A percentile compares a stretch with the other conserved stretches of the same genome.
Evolutionary conservation across 2,797 vertebrate species (phyloP).

Genomic region (Podargus strigoides): DNA sequence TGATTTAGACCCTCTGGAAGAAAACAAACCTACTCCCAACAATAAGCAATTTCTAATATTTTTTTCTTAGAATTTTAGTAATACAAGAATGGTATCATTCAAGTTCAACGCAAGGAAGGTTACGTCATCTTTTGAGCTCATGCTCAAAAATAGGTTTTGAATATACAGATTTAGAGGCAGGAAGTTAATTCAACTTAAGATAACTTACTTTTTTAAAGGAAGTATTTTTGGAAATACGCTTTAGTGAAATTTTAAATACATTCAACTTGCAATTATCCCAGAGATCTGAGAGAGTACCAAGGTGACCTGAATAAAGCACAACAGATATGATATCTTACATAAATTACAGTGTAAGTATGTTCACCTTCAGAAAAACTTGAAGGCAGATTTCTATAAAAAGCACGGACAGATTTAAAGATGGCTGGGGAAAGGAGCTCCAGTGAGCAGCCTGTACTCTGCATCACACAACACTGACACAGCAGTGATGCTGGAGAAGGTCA

Average conservation of each 20-base stretch:
- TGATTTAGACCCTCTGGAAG: background rate
- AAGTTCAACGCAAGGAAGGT: background rate
- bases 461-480: background rate
- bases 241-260: background rate
- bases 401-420: background rate
- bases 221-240: background rate
- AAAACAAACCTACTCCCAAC: background rate
- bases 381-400: conserved; percentile 46
- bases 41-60: background rate
- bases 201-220: background rate
- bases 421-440: background rate
- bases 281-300: background rate
- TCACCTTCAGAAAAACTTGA: conserved; percentile 18
- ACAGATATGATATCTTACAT: background rate
- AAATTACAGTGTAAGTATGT: background rate
- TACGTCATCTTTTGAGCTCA: background rate
- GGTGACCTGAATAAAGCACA: conserved; percentile 15
- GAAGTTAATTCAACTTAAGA: background rate
- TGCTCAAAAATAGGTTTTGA: background rate
- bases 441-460: background rate
- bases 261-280: background rate
- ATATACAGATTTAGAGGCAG: background rate
- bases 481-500: conserved; percentile 3
- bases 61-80: background rate
- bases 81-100: background rate